Evolutionary conservation across 2,113 vertebrate species (phyloP).

Genomic region (Struthidea cinerea): DNA sequence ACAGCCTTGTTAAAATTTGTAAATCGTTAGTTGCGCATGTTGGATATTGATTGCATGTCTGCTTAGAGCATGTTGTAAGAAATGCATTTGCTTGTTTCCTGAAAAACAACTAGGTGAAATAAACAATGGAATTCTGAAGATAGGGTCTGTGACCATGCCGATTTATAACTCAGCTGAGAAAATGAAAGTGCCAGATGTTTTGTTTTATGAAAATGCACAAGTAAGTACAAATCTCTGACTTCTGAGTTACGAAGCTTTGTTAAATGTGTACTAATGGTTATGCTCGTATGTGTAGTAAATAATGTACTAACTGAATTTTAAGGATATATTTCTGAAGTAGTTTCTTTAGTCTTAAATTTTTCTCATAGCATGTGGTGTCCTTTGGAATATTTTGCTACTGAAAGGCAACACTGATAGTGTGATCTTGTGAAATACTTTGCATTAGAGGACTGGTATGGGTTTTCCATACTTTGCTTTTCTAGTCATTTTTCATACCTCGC

Average conservation of each 20-base stretch:
- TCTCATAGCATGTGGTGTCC: neutral
- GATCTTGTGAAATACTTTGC: neutral
- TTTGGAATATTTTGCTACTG: neutral
- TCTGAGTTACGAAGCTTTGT: neutral
- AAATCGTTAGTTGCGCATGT: rapidly evolving
- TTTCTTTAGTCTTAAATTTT: neutral
- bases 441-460: neutral
- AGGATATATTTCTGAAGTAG: neutral
- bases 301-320: neutral
- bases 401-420: rapidly evolving
- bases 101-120: conserved; percentile 76
- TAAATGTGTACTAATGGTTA: neutral
- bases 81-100: conserved; percentile 10
- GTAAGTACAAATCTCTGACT: conserved; percentile 64
- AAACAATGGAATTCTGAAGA: conserved; percentile 80
- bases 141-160: conserved; percentile 80
- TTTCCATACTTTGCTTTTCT: neutral
- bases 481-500: neutral
- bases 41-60: neutral
- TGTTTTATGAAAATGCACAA: conserved; percentile 96
- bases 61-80: neutral
- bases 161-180: conserved; percentile 81
- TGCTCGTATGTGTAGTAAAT: neutral
- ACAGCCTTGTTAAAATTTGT: neutral
- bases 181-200: conserved; percentile 94